Evolutionary conservation across 2,113 vertebrate species (phyloP).

Genomic region (Ariopsis seemanni): DNA sequence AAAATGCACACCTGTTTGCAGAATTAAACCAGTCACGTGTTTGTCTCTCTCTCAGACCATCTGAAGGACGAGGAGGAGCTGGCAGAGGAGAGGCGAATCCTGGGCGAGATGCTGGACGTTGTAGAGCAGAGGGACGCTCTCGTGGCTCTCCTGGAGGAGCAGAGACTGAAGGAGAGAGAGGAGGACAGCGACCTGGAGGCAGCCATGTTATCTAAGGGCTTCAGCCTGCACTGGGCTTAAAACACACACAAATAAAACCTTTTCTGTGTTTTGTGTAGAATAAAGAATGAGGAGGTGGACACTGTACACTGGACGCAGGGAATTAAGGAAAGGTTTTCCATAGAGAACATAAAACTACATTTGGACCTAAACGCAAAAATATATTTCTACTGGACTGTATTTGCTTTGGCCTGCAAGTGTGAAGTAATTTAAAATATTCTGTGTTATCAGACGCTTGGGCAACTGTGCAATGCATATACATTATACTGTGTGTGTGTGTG

Average conservation of each 20-base stretch:
- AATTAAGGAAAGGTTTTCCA: neutral
- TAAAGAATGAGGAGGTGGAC: neutral
- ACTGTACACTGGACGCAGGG: neutral
- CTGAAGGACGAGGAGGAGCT: slow-evolving; percentile 87
- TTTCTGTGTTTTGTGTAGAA: neutral
- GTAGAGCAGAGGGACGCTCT: slow-evolving; percentile 92
- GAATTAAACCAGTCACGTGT: neutral
- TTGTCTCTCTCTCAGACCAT: slow-evolving; percentile 75
- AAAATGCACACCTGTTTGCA: neutral
- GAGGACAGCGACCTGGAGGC: slow-evolving; percentile 88
- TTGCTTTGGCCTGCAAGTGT: slow-evolving; percentile 29
- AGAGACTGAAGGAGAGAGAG: slow-evolving; percentile 81
- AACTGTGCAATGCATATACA: neutral
- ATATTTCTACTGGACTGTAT: neutral
- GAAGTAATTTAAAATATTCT: slow-evolving; percentile 5
- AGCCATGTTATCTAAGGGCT: slow-evolving; percentile 82
- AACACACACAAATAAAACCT: slow-evolving; percentile 15
- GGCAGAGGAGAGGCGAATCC: slow-evolving; percentile 84
- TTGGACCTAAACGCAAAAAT: neutral
- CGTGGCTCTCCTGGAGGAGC: slow-evolving; percentile 89
- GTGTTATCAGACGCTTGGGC: neutral
- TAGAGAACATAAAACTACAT: neutral
- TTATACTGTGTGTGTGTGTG: neutral
- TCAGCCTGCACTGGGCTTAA: slow-evolving; percentile 88
- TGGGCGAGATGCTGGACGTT: slow-evolving; percentile 95